Conservation (phyloP, 2,797 vertebrate genomes). For the Orientallactaga sibirica region DNA sequence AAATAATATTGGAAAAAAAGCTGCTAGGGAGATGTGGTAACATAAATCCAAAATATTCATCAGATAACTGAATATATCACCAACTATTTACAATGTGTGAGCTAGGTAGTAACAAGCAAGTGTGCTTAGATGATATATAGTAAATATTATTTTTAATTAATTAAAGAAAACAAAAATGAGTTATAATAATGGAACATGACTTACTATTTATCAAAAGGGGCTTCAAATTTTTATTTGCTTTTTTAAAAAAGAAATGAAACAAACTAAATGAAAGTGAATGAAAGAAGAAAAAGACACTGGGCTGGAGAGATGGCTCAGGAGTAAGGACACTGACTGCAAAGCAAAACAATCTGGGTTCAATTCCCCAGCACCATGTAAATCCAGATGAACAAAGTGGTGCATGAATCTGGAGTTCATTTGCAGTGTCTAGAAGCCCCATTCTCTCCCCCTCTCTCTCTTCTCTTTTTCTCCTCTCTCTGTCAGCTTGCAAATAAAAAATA, state of each 20-base stretch:
- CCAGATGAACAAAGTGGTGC: no score
- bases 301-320: no score
- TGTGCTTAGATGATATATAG: neutral
- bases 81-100: neutral
- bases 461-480: no score
- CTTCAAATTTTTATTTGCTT: neutral
- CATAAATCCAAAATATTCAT: constrained; percentile 8
- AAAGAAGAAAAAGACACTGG: neutral
- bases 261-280: neutral
- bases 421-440: no score
- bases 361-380: no score
- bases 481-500: no score
- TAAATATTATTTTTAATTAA: neutral
- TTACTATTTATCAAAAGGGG: neutral
- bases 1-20: neutral
- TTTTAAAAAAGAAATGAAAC: neutral
- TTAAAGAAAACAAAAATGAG: neutral
- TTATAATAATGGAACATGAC: neutral
- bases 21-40: neutral
- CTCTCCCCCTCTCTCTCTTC: no score
- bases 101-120: neutral
- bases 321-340: no score
- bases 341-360: no score
- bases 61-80: constrained; percentile 13
- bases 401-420: no score